Evolutionary conservation across 2,113 vertebrate species (phyloP).

Genomic region (Raja brachyura): DNA sequence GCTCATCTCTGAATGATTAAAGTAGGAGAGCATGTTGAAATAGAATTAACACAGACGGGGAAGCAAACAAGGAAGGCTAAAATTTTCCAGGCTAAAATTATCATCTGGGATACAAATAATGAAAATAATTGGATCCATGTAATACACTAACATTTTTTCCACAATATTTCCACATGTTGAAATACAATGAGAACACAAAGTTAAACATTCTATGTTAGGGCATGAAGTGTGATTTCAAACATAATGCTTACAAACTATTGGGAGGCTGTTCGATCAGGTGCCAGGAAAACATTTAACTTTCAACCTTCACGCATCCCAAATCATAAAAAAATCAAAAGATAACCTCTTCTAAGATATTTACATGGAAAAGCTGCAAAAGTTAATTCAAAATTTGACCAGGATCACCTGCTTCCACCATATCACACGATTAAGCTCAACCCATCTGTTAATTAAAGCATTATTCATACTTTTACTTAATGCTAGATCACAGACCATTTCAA

Average conservation of each 20-base stretch:
- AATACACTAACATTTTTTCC: background rate
- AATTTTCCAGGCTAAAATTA: background rate
- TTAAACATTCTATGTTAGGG: background rate
- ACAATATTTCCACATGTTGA: background rate
- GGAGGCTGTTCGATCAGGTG: no score
- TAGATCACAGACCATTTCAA: background rate
- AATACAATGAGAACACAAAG: background rate
- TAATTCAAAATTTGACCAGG: background rate
- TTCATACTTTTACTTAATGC: background rate
- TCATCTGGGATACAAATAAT: background rate
- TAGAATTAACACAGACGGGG: background rate
- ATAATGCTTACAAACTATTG: background rate
- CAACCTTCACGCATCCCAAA: no score
- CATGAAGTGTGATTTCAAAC: background rate
- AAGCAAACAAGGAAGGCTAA: background rate
- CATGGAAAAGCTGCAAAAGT: background rate
- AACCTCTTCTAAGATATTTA: background rate
- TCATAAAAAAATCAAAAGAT: background rate
- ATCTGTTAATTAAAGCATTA: background rate
- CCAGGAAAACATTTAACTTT: no score
- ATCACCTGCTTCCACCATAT: background rate
- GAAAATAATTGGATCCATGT: background rate
- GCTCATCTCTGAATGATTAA: background rate
- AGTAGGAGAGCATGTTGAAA: background rate
- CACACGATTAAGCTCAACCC: background rate